Base-by-base conservation (phyloP, 2,797 vertebrate genomes). In the Pangasius sanitwongsei region DNA sequence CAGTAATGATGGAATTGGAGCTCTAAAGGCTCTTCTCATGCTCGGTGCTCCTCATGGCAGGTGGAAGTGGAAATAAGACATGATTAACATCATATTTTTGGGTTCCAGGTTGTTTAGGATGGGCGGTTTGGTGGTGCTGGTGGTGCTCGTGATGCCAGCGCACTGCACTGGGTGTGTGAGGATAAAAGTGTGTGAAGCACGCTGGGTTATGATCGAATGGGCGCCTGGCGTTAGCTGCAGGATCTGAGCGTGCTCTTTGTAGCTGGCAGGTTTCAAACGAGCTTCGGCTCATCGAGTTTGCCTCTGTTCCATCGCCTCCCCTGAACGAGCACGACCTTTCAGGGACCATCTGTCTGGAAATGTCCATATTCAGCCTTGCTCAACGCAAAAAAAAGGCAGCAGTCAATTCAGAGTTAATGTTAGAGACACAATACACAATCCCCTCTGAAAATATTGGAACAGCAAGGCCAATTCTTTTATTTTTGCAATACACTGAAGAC, bases 211-310 rank as follows among this genome's bases (percentile, higher is more conserved):
- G 48, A 90, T 92, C 86, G 91, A 92, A 84, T 37, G 87, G 86
- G 93, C 80, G 82, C 92, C 91, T 80, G 85, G 88, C 55, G 92
- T 90, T 86, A 93, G 93, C 87, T 90, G 90, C 88, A 89, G 80
- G 88, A 89, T 88, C 90, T 87, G 77, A 93, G 88, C 63, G 2
- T 7, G 28, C 88, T 87, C 95, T 97, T 95, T 97, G 94, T 94
- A 92, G 92, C 95, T 82, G 90, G 94, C 95, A 80, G 95, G 92
- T 95, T 95, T 97, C 94, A 97, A 96, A 96, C 89, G 83, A 92
- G 87, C 91, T 93, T 95, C 88, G 67, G 83, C 83, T 91, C 88
- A 85, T 80, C 48, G 78, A 44, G 61, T 59, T 48, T 86, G 78
- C 92, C 77, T 7, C 50, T 74, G 88, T 85, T 81, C 87, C 74